Conservation (phyloP, 1,140 invertebrate species). For the Hestina assimilis region DNA sequence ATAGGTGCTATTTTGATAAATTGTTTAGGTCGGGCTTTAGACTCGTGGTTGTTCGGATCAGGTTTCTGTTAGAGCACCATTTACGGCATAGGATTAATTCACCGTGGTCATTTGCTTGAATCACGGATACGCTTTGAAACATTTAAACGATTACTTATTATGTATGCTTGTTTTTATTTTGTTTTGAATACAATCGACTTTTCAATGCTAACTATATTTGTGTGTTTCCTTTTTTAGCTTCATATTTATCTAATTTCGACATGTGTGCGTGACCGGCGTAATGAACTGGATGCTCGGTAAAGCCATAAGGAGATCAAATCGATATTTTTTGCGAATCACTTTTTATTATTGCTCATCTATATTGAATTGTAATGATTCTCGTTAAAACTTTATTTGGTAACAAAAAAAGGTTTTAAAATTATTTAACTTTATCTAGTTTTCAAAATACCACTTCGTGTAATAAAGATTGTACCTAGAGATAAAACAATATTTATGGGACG, state of each 20-base stretch:
- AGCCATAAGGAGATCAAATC: not conserved
- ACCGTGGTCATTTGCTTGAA: conserved; percentile 49
- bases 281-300: not conserved
- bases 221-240: conserved; percentile 16
- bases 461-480: too few relatives aligned
- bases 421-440: too few relatives aligned
- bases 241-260: conserved; percentile 10
- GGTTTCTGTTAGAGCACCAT: conserved; percentile 61
- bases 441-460: too few relatives aligned
- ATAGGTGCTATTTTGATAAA: conserved; percentile 68
- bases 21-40: conserved; percentile 66
- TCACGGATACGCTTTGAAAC: conserved; percentile 39
- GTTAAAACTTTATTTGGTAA: not conserved
- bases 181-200: conserved; percentile 25
- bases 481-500: not conserved
- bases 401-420: not conserved
- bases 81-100: conserved; percentile 68
- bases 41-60: conserved; percentile 58
- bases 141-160: conserved; percentile 26
- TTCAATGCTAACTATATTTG: conserved; percentile 17
- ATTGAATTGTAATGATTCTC: not conserved
- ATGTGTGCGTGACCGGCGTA: conserved; percentile 6
- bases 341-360: not conserved
- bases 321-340: conserved; percentile 1
- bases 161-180: conserved; percentile 24